These are phyloP conservation scores for Drosophila chauvacae DNA, from an alignment of 1,140 invertebrate species.

Conservation along the genomic window DNA sequence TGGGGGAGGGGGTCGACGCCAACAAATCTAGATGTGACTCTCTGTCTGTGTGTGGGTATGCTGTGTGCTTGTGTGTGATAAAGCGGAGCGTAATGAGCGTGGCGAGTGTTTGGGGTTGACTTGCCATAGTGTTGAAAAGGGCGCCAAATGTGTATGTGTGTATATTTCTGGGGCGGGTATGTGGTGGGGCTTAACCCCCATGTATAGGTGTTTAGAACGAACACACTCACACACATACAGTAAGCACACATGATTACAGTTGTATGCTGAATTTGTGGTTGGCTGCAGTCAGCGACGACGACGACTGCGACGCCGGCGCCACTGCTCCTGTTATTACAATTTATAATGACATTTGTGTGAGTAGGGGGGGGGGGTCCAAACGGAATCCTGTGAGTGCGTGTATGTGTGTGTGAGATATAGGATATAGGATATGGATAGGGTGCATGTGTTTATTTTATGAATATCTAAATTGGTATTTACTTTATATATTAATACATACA, in stretches of 20 bases:
- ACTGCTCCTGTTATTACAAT: constrained; percentile 80
- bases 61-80: constrained; percentile 61
- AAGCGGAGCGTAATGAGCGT: constrained; percentile 80
- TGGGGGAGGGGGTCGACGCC: constrained; percentile 14
- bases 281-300: constrained; percentile 56
- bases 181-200: constrained; percentile 29
- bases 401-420: constrained; percentile 47
- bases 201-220: constrained; percentile 77
- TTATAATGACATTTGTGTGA: constrained; percentile 80
- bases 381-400: constrained; percentile 34
- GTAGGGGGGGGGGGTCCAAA: constrained; percentile 36
- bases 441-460: constrained; percentile 77
- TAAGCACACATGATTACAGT: constrained; percentile 82
- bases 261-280: constrained; percentile 83
- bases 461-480: constrained; percentile 57
- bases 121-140: constrained; percentile 78
- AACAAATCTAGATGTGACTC: constrained; percentile 71
- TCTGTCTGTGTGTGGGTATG: constrained; percentile 25
- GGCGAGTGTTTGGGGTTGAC: constrained; percentile 65
- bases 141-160: constrained; percentile 67
- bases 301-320: constrained; percentile 46
- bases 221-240: constrained; percentile 49
- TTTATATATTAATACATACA: constrained; percentile 14
- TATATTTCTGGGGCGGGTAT: constrained; percentile 17
- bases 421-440: constrained; percentile 66